Evolutionary conservation across 1,140 invertebrate species (phyloP).

Genomic region (Drosophila willistoni): DNA sequence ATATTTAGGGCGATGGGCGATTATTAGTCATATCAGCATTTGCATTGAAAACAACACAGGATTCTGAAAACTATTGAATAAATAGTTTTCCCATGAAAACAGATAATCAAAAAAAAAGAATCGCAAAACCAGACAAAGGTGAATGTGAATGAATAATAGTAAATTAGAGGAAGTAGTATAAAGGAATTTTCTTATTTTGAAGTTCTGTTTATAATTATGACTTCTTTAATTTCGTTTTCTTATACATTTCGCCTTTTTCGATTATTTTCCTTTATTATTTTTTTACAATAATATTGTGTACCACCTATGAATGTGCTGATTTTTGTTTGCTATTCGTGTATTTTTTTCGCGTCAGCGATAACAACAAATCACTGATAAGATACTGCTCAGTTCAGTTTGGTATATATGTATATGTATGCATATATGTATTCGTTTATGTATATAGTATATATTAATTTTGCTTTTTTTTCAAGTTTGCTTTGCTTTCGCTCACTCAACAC

Average conservation of each 20-base stretch:
- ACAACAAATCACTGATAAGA: constrained; percentile 70
- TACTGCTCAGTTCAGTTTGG: constrained; percentile 48
- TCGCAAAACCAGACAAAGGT: background rate
- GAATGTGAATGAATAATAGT: too few relatives aligned
- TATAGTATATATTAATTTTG: constrained; percentile 27
- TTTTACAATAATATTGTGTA: constrained; percentile 7
- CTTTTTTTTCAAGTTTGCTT: constrained; percentile 30
- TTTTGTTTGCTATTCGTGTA: constrained; percentile 42
- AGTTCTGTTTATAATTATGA: background rate
- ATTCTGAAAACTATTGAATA: background rate
- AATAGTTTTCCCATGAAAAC: too few relatives aligned
- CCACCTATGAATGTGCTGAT: background rate
- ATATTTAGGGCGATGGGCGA: too few relatives aligned
- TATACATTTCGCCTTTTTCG: constrained; percentile 26
- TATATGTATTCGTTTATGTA: constrained; percentile 6
- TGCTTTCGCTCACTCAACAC: constrained; percentile 26
- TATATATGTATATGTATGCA: constrained; percentile 22
- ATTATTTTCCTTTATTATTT: constrained; percentile 5
- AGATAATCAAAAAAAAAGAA: background rate
- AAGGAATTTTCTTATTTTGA: background rate
- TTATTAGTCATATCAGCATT: too few relatives aligned
- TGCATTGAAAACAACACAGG: background rate
- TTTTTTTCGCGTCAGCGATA: constrained; percentile 68
- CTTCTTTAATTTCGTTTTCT: background rate
- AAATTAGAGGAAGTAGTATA: too few relatives aligned